A percentile compares a stretch with the other conserved stretches of the same genome.
Conservation (phyloP, 2,797 vertebrate genomes). For the Parauchenoglanis punctatus region DNA sequence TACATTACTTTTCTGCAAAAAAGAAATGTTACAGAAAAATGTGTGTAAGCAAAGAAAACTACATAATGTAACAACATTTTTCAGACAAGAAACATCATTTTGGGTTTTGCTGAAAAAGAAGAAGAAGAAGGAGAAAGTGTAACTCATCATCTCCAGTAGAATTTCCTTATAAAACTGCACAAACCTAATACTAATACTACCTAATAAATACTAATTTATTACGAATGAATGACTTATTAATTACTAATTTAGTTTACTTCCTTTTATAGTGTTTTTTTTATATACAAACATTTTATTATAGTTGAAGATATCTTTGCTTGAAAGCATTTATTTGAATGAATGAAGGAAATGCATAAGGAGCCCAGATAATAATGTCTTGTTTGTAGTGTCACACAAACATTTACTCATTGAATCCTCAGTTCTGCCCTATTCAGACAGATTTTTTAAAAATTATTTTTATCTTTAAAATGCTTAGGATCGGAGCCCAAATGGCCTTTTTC, state of each 20-base stretch:
- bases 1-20: too few relatives aligned
- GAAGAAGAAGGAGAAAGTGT: neutral
- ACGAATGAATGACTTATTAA: too few relatives aligned
- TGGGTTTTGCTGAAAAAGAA: too few relatives aligned
- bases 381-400: neutral
- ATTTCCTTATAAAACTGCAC: neutral
- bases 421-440: neutral
- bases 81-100: too few relatives aligned
- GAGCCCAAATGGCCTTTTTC: neutral
- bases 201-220: neutral
- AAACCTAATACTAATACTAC: neutral
- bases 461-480: constrained; percentile 1
- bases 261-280: neutral
- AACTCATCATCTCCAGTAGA: neutral
- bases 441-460: neutral
- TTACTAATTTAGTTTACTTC: too few relatives aligned
- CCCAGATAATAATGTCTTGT: neutral
- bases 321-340: neutral
- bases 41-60: too few relatives aligned
- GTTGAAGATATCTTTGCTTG: neutral
- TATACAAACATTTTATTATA: neutral
- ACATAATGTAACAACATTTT: too few relatives aligned
- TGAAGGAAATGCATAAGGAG: neutral
- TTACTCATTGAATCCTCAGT: neutral
- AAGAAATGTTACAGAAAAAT: too few relatives aligned